Evolutionary conservation across 2,888 invertebrate genomes (phyloP).

Genomic region (Philopedon plagiatum): DNA sequence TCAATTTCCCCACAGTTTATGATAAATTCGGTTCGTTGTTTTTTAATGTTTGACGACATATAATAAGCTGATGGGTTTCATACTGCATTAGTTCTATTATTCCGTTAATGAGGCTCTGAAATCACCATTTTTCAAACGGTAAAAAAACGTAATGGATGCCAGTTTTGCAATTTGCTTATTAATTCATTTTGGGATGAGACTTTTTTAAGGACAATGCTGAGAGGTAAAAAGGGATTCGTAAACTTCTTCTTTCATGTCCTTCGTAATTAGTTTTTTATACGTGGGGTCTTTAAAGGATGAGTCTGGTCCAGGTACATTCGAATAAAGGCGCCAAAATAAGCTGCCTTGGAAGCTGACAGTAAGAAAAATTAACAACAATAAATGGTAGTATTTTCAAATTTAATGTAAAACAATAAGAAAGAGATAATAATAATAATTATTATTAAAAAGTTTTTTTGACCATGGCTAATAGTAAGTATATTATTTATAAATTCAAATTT

Average conservation of each 20-base stretch:
- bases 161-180: conserved; percentile 45
- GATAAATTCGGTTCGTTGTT: background rate
- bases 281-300: conserved; percentile 6
- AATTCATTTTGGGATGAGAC: conserved; percentile 31
- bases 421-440: too few species aligned
- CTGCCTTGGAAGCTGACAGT: too few species aligned
- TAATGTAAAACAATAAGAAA: too few species aligned
- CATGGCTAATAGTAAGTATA: too few species aligned
- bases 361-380: too few species aligned
- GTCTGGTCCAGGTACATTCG: conserved; percentile 22
- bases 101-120: conserved; percentile 31
- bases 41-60: background rate
- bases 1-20: background rate
- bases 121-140: conserved; percentile 34
- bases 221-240: conserved; percentile 39
- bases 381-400: too few species aligned
- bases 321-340: conserved; percentile 21
- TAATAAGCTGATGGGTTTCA: background rate
- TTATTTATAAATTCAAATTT: background rate
- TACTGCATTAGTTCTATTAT: conserved; percentile 35
- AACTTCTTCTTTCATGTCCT: conserved; percentile 29
- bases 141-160: conserved; percentile 22
- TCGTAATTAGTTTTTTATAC: conserved; percentile 41
- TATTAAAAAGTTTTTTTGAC: too few species aligned
- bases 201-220: conserved; percentile 18